Evolutionary conservation across 2,888 invertebrate genomes (phyloP).

Genomic region (Uropetala carovei): DNA sequence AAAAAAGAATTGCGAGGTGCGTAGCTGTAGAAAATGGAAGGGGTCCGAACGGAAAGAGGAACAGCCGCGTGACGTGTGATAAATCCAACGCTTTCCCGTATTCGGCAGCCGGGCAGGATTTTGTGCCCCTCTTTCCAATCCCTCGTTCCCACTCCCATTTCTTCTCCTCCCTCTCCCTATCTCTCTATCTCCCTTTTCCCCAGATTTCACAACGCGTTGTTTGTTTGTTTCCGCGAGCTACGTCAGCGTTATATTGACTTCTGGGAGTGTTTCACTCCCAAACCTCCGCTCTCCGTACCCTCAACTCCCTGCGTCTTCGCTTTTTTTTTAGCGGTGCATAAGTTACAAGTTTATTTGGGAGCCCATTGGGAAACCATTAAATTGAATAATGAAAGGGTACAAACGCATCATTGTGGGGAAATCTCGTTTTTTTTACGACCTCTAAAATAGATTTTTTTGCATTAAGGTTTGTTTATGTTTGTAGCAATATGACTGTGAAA

Average conservation of each 20-base stretch:
- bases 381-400: slow-evolving; percentile 1
- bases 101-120: neutral
- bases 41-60: neutral
- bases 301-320: neutral
- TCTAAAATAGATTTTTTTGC: neutral
- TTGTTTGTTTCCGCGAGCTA: slow-evolving; percentile 49
- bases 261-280: slow-evolving; percentile 9
- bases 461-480: too few relatives aligned
- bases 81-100: neutral
- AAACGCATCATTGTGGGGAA: neutral
- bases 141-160: neutral
- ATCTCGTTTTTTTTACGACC: neutral
- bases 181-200: neutral
- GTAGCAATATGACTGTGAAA: too few relatives aligned
- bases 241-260: slow-evolving; percentile 58
- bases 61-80: neutral
- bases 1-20: neutral
- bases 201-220: slow-evolving; percentile 23
- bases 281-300: neutral
- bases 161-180: neutral
- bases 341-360: slow-evolving; percentile 21
- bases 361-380: slow-evolving; percentile 2
- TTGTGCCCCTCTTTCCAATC: neutral
- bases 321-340: neutral
- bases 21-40: neutral